phyloP scores from a whole-genome alignment of 2,888 invertebrate genomes.

The Agrotis segetum region DNA sequence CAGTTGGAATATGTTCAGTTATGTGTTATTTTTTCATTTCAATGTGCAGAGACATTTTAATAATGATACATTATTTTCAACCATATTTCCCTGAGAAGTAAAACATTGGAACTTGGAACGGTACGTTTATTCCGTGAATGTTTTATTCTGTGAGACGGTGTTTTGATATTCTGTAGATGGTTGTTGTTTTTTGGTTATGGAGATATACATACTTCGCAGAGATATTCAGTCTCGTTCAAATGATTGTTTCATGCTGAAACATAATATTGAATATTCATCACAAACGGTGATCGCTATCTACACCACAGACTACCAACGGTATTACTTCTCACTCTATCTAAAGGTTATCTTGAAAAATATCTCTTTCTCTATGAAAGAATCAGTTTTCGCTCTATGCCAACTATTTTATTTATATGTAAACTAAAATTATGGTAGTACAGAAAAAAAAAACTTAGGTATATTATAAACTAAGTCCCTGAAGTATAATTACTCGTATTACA shows the following conservation, averaged over 20 bases:
- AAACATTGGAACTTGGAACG: constrained; percentile 27
- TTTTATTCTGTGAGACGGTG: constrained; percentile 26
- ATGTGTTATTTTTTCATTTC: constrained; percentile 62
- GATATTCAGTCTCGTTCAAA: background rate
- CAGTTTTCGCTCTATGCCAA: too few relatives aligned
- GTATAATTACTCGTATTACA: background rate
- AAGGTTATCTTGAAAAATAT: too few relatives aligned
- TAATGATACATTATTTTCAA: constrained; percentile 58
- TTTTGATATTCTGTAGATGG: constrained; percentile 16
- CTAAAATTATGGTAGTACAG: too few relatives aligned
- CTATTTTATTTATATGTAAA: too few relatives aligned
- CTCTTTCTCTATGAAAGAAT: too few relatives aligned
- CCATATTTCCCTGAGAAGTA: constrained; percentile 49
- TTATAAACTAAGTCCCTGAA: background rate
- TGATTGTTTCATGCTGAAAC: background rate
- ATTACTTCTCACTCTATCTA: too few relatives aligned
- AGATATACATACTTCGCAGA: background rate
- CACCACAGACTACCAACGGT: too few relatives aligned
- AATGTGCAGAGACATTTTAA: constrained; percentile 64
- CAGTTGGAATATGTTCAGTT: constrained; percentile 59
- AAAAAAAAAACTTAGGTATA: too few relatives aligned
- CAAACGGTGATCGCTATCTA: too few relatives aligned
- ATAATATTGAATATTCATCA: too few relatives aligned
- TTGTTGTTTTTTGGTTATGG: background rate
- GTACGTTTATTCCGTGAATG: constrained; percentile 23